phyloP scores from a whole-genome alignment of 2,113 vertebrate genomes.

The Eidolon helvum region DNA sequence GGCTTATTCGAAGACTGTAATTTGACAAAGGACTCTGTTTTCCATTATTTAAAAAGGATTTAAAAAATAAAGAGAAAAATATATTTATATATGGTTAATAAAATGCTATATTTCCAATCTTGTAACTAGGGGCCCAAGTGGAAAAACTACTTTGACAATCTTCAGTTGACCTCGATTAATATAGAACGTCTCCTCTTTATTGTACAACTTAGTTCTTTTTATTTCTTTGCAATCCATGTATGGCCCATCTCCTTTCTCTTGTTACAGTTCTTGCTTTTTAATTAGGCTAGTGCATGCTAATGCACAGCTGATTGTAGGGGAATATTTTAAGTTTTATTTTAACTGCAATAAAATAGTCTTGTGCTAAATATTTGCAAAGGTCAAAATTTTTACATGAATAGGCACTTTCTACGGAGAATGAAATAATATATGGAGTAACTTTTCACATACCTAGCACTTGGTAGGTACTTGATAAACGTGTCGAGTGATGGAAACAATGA shows the following conservation, averaged over 20 bases:
- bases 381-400: slow-evolving; percentile 64
- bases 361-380: slow-evolving; percentile 72
- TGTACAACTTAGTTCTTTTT: slow-evolving; percentile 47
- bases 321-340: slow-evolving; percentile 72
- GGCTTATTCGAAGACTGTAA: neutral
- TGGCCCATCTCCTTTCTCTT: slow-evolving; percentile 69
- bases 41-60: slow-evolving; percentile 2
- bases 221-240: slow-evolving; percentile 62
- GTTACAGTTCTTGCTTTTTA: slow-evolving; percentile 76
- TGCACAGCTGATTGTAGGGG: slow-evolving; percentile 75
- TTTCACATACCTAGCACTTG: neutral
- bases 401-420: slow-evolving; percentile 16
- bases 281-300: slow-evolving; percentile 72
- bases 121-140: neutral
- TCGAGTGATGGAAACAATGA: neutral
- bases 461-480: neutral
- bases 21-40: neutral
- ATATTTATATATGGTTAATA: neutral
- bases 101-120: slow-evolving; percentile 7
- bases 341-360: slow-evolving; percentile 72
- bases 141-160: slow-evolving; percentile 45
- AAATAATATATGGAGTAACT: neutral
- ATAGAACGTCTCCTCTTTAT: slow-evolving; percentile 38
- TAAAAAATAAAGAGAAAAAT: neutral
- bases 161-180: slow-evolving; percentile 67